Evolutionary conservation across 1,140 invertebrate genomes (phyloP).

Genomic region (Saccostrea glomerata): DNA sequence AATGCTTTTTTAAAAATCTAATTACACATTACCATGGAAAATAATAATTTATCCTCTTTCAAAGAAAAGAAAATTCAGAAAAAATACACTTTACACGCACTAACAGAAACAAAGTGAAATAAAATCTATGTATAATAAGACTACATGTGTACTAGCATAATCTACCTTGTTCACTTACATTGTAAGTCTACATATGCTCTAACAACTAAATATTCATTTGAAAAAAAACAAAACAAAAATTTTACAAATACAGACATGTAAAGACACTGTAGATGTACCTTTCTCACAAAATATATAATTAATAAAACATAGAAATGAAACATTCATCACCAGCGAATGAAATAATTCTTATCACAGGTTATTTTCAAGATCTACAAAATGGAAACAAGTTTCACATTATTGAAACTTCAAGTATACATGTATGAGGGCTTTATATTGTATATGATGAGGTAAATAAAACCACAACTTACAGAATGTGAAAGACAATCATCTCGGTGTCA

Average conservation of each 20-base stretch:
- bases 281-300: no score
- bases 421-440: background rate
- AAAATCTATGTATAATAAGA: no score
- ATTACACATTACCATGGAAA: no score
- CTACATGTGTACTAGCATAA: no score
- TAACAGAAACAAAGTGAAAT: background rate
- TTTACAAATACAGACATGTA: no score
- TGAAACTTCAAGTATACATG: background rate
- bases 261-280: no score
- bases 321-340: constrained; percentile 6
- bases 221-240: no score
- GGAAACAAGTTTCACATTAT: background rate
- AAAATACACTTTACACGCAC: background rate
- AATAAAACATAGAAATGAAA: background rate
- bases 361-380: background rate
- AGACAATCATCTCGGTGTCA: background rate
- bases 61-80: background rate
- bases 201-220: no score
- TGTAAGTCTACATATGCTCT: no score
- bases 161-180: no score
- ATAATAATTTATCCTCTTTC: background rate
- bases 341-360: constrained; percentile 5
- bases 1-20: no score
- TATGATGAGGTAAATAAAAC: background rate
- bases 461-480: background rate